phyloP scores from a whole-genome alignment of 2,113 vertebrate genomes.

The Rhabdomys dilectus region DNA sequence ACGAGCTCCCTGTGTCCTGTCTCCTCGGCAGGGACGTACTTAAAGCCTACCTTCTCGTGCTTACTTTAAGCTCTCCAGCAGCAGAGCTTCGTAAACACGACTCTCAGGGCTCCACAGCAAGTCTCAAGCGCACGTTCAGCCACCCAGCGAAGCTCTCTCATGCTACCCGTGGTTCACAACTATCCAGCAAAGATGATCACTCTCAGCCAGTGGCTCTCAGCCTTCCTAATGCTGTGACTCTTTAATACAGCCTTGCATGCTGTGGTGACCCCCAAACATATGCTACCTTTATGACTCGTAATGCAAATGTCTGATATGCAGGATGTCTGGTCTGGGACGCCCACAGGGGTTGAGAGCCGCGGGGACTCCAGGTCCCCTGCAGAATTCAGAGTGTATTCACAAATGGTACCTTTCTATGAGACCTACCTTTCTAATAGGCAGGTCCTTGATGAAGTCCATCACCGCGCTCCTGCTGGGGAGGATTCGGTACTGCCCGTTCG shows the following conservation, averaged over 20 bases:
- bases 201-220: neutral
- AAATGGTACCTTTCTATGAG: neutral
- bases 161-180: neutral
- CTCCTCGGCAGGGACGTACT: neutral
- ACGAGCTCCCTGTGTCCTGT: neutral
- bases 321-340: neutral
- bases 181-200: slow-evolving; percentile 8
- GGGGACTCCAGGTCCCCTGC: neutral
- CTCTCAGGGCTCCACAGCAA: slow-evolving; percentile 32
- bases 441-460: slow-evolving; percentile 93
- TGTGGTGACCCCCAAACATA: no score
- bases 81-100: slow-evolving; percentile 1
- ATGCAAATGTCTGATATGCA: neutral
- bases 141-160: neutral
- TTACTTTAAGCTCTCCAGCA: slow-evolving; percentile 10
- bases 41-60: neutral
- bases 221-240: neutral
- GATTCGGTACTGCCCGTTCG: slow-evolving; percentile 96
- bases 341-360: neutral
- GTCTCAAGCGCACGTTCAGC: slow-evolving; percentile 34
- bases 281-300: neutral
- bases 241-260: no score
- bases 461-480: slow-evolving; percentile 89
- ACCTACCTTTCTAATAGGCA: slow-evolving; percentile 96
- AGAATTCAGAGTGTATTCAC: neutral